These are phyloP conservation scores for Peromyscus aztecus DNA, from an alignment of 2,797 vertebrate species.

Conservation along the genomic window DNA sequence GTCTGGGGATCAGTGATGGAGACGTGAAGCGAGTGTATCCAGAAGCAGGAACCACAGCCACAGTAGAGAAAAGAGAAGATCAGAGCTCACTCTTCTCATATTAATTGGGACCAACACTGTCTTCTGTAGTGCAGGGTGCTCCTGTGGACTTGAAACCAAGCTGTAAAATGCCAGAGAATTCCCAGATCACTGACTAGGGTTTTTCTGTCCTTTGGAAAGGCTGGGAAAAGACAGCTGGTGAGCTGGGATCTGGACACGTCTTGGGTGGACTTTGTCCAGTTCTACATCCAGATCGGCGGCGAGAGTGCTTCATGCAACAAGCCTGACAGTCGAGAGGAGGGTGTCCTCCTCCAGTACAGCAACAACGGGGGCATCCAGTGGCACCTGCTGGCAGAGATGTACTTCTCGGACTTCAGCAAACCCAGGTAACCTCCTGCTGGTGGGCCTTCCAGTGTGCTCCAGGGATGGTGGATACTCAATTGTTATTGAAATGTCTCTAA, in stretches of 20 bases:
- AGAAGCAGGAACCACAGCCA: not conserved
- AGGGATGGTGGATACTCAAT: not conserved
- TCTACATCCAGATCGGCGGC: conserved; percentile 98
- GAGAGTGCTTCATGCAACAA: conserved; percentile 95
- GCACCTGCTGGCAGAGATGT: conserved; percentile 98
- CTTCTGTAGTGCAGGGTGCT: not conserved
- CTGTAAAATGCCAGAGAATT: not conserved
- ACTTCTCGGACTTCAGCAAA: conserved; percentile 99
- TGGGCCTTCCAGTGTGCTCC: not conserved
- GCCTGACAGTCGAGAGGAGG: conserved; percentile 97
- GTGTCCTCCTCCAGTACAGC: conserved; percentile 97
- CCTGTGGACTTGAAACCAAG: not conserved
- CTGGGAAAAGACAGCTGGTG: conserved; percentile 96
- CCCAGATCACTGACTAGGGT: not conserved
- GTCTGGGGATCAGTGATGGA: not conserved
- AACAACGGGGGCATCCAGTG: conserved; percentile 98
- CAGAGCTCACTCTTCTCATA: not conserved
- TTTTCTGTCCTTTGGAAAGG: conserved; percentile 86
- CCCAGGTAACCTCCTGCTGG: conserved; percentile 90
- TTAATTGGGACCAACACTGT: not conserved
- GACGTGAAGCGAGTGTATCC: not conserved
- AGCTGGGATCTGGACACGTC: conserved; percentile 98
- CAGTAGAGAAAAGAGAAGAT: not conserved
- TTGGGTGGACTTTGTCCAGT: conserved; percentile 99
- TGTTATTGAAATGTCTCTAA: not conserved